A percentile compares a stretch with the other conserved stretches of the same genome.
phyloP scores from a whole-genome alignment of 2,113 vertebrate genomes.

The Ophthalmolycus amberensis region DNA sequence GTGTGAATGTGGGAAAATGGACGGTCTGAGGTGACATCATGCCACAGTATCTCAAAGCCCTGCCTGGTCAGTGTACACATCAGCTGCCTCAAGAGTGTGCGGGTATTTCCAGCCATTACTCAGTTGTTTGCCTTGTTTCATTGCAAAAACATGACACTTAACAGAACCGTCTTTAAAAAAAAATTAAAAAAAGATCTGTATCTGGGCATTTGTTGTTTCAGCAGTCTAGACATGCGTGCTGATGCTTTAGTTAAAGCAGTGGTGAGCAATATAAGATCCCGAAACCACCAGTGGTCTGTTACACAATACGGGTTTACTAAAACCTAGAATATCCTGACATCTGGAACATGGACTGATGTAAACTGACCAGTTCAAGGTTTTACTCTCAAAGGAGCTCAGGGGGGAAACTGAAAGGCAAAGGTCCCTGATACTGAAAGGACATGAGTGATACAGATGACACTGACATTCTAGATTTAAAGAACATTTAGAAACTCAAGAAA shows the following conservation, averaged over 20 bases:
- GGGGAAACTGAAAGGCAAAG: neutral
- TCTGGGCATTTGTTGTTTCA: constrained; percentile 24
- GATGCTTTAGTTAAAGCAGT: neutral
- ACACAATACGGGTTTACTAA: neutral
- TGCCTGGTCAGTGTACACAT: constrained; percentile 76
- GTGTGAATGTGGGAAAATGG: constrained; percentile 75
- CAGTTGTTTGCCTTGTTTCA: constrained; percentile 63
- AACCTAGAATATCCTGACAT: neutral
- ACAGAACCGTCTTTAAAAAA: constrained; percentile 19
- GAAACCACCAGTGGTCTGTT: constrained; percentile 7
- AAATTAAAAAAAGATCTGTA: neutral
- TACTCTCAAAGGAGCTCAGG: neutral
- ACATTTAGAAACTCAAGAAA: neutral
- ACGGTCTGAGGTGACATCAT: constrained; percentile 75
- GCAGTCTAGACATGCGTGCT: constrained; percentile 8
- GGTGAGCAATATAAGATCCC: constrained; percentile 4
- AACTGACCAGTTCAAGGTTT: neutral
- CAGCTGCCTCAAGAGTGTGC: constrained; percentile 50
- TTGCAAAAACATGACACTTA: constrained; percentile 48
- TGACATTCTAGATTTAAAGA: neutral
- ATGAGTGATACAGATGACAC: neutral
- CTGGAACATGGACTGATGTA: neutral
- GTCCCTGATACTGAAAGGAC: neutral
- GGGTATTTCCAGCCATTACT: constrained; percentile 75
- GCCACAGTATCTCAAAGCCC: constrained; percentile 67